A percentile compares a stretch with the other conserved stretches of the same genome.
Conservation (phyloP, 2,797 vertebrate species). For the Florisuga fusca region DNA sequence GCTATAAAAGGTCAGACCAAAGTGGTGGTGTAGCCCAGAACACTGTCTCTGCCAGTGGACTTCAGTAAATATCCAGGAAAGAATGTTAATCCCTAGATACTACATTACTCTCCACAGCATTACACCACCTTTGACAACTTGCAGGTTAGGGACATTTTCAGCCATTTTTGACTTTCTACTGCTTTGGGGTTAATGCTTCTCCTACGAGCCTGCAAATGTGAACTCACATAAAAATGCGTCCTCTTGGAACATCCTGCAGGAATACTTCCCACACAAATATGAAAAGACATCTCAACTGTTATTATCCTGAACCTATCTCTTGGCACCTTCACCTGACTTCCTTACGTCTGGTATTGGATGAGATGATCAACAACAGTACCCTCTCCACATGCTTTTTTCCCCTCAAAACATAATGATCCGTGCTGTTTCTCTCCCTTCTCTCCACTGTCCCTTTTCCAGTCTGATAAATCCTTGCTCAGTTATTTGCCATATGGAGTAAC, state of each 20-base stretch:
- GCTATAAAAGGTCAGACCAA: not conserved
- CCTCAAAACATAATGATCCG: not conserved
- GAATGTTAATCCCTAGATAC: not conserved
- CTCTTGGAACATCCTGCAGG: not conserved
- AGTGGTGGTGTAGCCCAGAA: accelerated
- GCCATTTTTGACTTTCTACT: not conserved
- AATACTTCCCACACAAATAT: not conserved
- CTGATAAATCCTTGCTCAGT: not conserved
- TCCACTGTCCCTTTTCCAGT: not conserved
- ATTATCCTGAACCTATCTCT: not conserved
- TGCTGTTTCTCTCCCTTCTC: not conserved
- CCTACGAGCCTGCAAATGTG: not conserved
- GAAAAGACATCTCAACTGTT: not conserved
- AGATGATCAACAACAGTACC: not conserved
- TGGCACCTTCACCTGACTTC: not conserved
- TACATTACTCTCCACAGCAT: not conserved
- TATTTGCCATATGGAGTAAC: not conserved
- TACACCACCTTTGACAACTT: not conserved
- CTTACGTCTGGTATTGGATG: not conserved
- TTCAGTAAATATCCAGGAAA: not conserved
- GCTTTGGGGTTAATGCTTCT: not conserved
- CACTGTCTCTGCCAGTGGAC: not conserved
- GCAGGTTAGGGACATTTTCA: not conserved
- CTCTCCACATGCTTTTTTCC: not conserved
- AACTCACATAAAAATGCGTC: not conserved